These are phyloP conservation scores for Rhamphomyia laevipes DNA, from an alignment of 2,888 invertebrate genomes.

Conservation along the genomic window DNA sequence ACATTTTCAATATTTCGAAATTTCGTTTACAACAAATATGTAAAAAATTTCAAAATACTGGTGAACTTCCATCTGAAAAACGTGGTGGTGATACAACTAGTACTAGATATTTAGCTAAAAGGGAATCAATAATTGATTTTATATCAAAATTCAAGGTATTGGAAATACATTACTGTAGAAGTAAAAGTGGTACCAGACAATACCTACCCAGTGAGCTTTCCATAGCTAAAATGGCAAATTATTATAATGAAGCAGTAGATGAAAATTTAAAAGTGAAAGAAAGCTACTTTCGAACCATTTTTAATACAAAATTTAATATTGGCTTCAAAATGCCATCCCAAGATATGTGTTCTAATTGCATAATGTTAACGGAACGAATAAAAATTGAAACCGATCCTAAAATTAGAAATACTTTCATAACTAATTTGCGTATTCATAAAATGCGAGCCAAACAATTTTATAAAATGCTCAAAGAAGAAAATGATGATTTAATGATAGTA, in stretches of 20 bases:
- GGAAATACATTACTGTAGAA: conserved; percentile 19
- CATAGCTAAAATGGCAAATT: conserved; percentile 12
- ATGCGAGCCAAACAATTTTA: no score
- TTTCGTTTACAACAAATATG: conserved; percentile 9
- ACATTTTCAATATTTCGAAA: conserved; percentile 10
- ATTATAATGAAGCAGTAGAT: conserved; percentile 3
- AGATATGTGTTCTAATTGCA: no score
- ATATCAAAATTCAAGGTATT: conserved; percentile 15
- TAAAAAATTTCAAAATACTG: conserved; percentile 6
- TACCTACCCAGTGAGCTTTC: conserved; percentile 14
- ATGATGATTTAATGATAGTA: no score
- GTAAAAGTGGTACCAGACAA: conserved; percentile 6
- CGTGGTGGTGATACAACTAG: conserved; percentile 13
- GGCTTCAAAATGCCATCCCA: conserved; percentile 15
- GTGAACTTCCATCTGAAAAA: conserved; percentile 10
- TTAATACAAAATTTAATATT: conserved; percentile 15
- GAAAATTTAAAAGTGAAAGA: conserved; percentile 8
- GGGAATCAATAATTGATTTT: conserved; percentile 10
- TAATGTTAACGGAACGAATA: no score
- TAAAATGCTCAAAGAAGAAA: no score
- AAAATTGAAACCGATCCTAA: no score
- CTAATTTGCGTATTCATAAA: no score
- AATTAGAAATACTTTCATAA: no score
- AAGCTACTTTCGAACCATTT: conserved; percentile 13
- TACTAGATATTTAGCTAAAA: conserved; percentile 6